A percentile compares a stretch with the other conserved stretches of the same genome.
phyloP scores from a whole-genome alignment of 2,888 invertebrate species.

The Cerastoderma edule region DNA sequence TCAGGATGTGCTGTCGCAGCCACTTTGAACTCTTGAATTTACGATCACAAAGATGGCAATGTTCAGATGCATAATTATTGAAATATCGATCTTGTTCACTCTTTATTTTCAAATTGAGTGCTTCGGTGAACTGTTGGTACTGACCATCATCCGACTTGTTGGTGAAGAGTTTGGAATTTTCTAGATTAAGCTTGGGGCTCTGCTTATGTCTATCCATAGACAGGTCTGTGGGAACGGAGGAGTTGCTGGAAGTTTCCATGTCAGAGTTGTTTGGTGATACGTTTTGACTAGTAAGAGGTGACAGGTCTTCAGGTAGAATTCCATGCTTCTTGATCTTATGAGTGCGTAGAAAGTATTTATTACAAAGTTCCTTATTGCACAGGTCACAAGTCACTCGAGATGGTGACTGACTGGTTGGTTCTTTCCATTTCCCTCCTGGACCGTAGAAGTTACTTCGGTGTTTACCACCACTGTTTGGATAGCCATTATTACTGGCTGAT shows the following conservation, averaged over 20 bases:
- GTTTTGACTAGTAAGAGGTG: constrained; percentile 67
- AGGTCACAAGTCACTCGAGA: constrained; percentile 82
- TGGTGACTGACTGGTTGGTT: constrained; percentile 80
- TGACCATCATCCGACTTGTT: constrained; percentile 53
- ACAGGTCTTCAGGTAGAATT: constrained; percentile 77
- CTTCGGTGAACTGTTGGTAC: constrained; percentile 49
- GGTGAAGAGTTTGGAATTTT: constrained; percentile 60
- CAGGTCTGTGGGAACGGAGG: constrained; percentile 73
- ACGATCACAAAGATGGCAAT: constrained; percentile 75
- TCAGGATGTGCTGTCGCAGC: constrained; percentile 76
- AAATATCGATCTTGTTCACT: constrained; percentile 62
- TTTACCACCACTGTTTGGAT: constrained; percentile 32
- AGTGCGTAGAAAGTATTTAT: constrained; percentile 83
- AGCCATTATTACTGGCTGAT: constrained; percentile 24
- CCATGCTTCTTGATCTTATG: constrained; percentile 84
- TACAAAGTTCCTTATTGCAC: constrained; percentile 84
- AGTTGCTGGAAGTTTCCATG: constrained; percentile 75
- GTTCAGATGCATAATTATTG: constrained; percentile 67
- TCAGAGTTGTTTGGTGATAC: constrained; percentile 74
- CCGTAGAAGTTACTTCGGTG: constrained; percentile 66
- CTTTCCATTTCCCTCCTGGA: constrained; percentile 79
- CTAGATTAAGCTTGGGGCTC: constrained; percentile 67
- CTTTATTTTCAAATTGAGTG: constrained; percentile 63
- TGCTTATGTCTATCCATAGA: constrained; percentile 60
- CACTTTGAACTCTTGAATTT: constrained; percentile 75